Percentiles rank a stretch among this genome's conserved stretches.
Evolutionary conservation across 1,140 invertebrate genomes (phyloP).

Genomic region (Lethrus apterus): DNA sequence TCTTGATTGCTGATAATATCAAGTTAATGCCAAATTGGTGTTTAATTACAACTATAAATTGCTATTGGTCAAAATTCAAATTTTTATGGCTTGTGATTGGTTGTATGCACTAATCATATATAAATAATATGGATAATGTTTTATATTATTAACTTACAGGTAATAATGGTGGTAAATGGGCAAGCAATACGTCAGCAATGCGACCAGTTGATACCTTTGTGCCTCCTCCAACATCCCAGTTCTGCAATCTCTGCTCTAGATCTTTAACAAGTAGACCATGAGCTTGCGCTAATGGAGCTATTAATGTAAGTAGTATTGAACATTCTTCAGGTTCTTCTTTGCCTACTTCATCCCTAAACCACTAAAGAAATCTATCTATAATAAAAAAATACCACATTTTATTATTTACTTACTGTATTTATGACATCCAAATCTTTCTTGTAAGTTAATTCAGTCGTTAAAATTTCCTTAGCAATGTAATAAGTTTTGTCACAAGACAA

Average conservation of each 20-base stretch:
- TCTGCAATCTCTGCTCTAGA: slow-evolving; percentile 46
- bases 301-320: slow-evolving; percentile 41
- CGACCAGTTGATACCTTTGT: slow-evolving; percentile 44
- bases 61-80: too few species aligned
- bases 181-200: slow-evolving; percentile 63
- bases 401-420: slow-evolving; percentile 64
- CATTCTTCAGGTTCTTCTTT: slow-evolving; percentile 49
- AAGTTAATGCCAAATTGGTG: too few species aligned
- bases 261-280: slow-evolving; percentile 50
- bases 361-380: slow-evolving; percentile 40
- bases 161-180: slow-evolving; percentile 50
- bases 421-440: slow-evolving; percentile 91
- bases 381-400: background rate
- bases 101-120: too few species aligned
- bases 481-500: slow-evolving; percentile 66
- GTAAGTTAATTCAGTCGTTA: slow-evolving; percentile 94
- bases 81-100: too few species aligned
- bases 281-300: slow-evolving; percentile 53
- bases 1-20: too few species aligned
- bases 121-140: too few species aligned
- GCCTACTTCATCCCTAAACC: slow-evolving; percentile 58
- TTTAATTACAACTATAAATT: too few species aligned
- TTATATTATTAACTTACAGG: slow-evolving; percentile 49
- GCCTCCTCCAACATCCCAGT: slow-evolving; percentile 45
- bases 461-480: slow-evolving; percentile 87